Conservation (phyloP, 2,797 vertebrate species). For the Petrocephalus sullivani region DNA sequence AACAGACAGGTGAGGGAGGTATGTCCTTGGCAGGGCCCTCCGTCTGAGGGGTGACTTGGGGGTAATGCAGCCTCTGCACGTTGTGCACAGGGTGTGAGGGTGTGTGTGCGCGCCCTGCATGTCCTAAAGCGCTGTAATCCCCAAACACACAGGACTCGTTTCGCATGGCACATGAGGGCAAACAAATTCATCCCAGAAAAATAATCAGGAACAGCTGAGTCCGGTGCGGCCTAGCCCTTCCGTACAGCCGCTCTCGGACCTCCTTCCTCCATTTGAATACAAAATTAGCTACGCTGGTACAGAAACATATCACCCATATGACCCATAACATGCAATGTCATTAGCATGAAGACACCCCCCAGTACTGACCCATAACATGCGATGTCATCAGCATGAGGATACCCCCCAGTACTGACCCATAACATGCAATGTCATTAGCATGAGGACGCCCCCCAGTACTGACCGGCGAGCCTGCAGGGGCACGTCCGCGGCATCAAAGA, state of each 20-base stretch:
- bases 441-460: slow-evolving; percentile 39
- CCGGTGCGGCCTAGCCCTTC: neutral
- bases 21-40: neutral
- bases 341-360: too few species aligned
- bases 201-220: neutral
- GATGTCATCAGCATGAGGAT: too few species aligned
- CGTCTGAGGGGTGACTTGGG: neutral
- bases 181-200: too few species aligned
- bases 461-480: slow-evolving; percentile 88
- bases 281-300: neutral
- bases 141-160: neutral
- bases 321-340: too few species aligned
- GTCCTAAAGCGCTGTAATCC: neutral
- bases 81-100: neutral
- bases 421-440: neutral
- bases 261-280: neutral
- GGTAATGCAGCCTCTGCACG: neutral
- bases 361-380: too few species aligned
- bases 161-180: neutral
- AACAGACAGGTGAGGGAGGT: neutral
- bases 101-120: neutral
- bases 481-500: slow-evolving; percentile 89
- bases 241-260: neutral
- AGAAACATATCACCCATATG: neutral
- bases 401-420: slow-evolving; percentile 57